phyloP scores from a whole-genome alignment of 2,113 vertebrate genomes.

The Dasyprocta punctata region DNA sequence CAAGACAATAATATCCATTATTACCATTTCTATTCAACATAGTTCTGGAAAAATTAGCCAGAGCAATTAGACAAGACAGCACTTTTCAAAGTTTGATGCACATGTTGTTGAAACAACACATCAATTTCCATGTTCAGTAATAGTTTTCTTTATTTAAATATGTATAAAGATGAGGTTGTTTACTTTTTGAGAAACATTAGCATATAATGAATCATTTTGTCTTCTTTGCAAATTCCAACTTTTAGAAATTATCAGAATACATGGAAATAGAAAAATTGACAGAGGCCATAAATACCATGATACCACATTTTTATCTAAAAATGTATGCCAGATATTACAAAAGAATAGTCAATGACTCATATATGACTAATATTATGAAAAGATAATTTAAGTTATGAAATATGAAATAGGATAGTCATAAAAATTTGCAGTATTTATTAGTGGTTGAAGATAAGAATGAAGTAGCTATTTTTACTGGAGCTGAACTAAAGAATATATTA shows the following conservation, averaged over 20 bases:
- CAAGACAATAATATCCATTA: background rate
- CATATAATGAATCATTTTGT: background rate
- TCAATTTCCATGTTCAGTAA: background rate
- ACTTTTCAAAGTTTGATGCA: background rate
- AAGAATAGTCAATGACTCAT: background rate
- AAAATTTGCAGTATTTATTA: background rate
- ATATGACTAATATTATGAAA: conserved; percentile 5
- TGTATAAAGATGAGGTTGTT: background rate
- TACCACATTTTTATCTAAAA: background rate
- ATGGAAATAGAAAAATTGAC: conserved; percentile 1
- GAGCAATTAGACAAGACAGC: background rate
- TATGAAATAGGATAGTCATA: background rate
- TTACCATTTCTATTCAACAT: background rate
- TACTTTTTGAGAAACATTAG: background rate
- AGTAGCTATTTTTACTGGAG: background rate
- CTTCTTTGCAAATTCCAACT: background rate
- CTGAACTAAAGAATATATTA: background rate
- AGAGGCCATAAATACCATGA: background rate
- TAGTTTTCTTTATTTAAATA: conserved; percentile 5
- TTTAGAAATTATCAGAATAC: background rate
- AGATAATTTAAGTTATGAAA: background rate
- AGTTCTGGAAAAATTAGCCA: background rate
- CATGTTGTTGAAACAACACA: background rate
- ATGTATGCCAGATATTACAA: background rate
- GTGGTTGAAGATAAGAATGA: background rate